Base-by-base conservation (phyloP, 1,140 invertebrate species). In the Eurosta solidaginis region DNA sequence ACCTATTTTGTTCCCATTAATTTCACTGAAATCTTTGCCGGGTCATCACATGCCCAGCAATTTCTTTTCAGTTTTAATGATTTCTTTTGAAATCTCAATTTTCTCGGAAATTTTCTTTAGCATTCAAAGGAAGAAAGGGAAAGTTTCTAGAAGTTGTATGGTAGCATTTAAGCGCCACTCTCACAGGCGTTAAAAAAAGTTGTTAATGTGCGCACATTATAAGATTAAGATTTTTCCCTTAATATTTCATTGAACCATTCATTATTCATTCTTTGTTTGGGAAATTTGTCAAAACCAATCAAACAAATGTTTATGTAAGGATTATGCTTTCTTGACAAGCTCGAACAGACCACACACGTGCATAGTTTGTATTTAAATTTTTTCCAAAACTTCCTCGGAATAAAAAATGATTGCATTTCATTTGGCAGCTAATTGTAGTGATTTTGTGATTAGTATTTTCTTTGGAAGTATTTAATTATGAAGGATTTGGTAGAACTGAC, bases 11-110 rank as follows among this genome's bases (percentile, higher is more conserved):
- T 52, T 17, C 17, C 9, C 45, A 49, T 47, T 47, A 3, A 4
- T 47, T 47, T 17, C n/a, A 47, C n/a, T 25, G 49, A 22, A 25
- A 22, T 27, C n/a, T n/a, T n/a, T n/a, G n/a, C n/a, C n/a, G n/a
- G n/a, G n/a, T n/a, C n/a, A n/a, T n/a, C n/a, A n/a, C n/a, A n/a
- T 54, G 25, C 20, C 52, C 27, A 47, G 12, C 20, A 7, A 68
- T 40, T 22, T n/a, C 25, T 22, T 1, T 36, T 36, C 1, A 12
- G 25, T 6, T 1, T 42, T 68, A 42, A 63, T 63, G 29, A 63
- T 63, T 63, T 63, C 59, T n/a, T 33, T 42, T 68, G 59, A 68
- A 68, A 68, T 68, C 59, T 68, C 40, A 17, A 68, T 68, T 68
- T 68, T 68, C 59, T 68, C 5, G 22, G 59, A 40, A 68, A 40